phyloP scores from a whole-genome alignment of 2,113 vertebrate genomes.

The Amphiprion ocellaris region DNA sequence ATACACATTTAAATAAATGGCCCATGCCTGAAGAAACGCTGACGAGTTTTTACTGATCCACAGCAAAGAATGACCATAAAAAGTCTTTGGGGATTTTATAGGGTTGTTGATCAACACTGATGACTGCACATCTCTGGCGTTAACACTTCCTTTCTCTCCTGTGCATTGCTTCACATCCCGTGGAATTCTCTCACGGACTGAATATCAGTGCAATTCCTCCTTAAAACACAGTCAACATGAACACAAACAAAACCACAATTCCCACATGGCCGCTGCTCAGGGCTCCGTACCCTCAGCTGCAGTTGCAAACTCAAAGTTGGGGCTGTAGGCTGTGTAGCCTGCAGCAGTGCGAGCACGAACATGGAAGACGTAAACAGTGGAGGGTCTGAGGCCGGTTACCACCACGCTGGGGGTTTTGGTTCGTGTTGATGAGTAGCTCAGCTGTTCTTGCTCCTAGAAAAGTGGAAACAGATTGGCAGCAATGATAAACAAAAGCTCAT shows the following conservation, averaged over 20 bases:
- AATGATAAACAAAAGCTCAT: slow-evolving; percentile 29
- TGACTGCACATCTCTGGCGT: slow-evolving; percentile 35
- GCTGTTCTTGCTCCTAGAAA: slow-evolving; percentile 93
- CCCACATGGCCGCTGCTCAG: background rate
- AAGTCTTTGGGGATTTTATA: slow-evolving; percentile 34
- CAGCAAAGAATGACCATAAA: slow-evolving; percentile 53
- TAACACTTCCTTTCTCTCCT: slow-evolving; percentile 10
- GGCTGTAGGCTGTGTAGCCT: slow-evolving; percentile 95
- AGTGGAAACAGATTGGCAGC: slow-evolving; percentile 28
- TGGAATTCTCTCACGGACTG: background rate
- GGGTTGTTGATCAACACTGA: slow-evolving; percentile 45
- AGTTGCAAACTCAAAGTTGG: slow-evolving; percentile 96
- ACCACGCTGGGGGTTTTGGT: slow-evolving; percentile 93
- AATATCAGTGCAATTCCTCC: background rate
- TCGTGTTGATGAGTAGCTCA: slow-evolving; percentile 97
- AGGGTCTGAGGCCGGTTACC: slow-evolving; percentile 94
- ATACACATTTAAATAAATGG: slow-evolving; percentile 61
- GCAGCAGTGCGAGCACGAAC: slow-evolving; percentile 93
- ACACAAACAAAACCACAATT: slow-evolving; percentile 1
- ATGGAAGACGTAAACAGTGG: slow-evolving; percentile 95
- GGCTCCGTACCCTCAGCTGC: slow-evolving; percentile 92
- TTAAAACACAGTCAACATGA: background rate
- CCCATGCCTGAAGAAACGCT: slow-evolving; percentile 55
- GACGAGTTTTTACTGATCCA: slow-evolving; percentile 65
- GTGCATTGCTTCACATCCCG: slow-evolving; percentile 10